Conservation (phyloP, 1,140 invertebrate genomes). For the Phenacoccus solenopsis region DNA sequence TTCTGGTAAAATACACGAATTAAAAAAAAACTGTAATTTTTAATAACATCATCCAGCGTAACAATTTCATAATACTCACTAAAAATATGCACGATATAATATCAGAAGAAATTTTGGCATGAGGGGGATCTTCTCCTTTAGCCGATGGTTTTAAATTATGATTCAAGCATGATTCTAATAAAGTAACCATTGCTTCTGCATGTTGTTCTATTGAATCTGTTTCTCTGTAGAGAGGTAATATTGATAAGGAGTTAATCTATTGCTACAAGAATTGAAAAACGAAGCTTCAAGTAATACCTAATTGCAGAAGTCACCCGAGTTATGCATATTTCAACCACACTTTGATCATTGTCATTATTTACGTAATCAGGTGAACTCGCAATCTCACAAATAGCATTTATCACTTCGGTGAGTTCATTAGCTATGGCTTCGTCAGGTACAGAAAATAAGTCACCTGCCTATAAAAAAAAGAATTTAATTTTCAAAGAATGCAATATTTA, state of each 20-base stretch:
- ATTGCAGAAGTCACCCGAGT: constrained; percentile 77
- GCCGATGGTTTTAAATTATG: constrained; percentile 72
- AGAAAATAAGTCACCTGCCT: constrained; percentile 80
- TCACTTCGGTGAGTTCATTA: constrained; percentile 68
- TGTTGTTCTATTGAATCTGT: constrained; percentile 76
- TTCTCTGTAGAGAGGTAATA: constrained; percentile 44
- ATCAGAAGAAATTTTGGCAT: constrained; percentile 90
- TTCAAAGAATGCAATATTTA: no score
- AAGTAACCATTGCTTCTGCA: constrained; percentile 60
- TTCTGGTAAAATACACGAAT: constrained; percentile 44
- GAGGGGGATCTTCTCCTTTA: constrained; percentile 75
- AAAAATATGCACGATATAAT: constrained; percentile 86
- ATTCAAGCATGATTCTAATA: constrained; percentile 74
- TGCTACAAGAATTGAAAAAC: background rate
- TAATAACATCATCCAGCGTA: no score
- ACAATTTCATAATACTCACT: constrained; percentile 47
- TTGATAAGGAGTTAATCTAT: background rate
- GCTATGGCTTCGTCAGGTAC: constrained; percentile 73
- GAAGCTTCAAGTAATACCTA: constrained; percentile 34
- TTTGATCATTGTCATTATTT: constrained; percentile 79
- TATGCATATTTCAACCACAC: constrained; percentile 84
- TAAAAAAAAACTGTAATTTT: constrained; percentile 15
- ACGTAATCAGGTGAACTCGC: constrained; percentile 66
- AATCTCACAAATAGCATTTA: constrained; percentile 62
- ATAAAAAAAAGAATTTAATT: constrained; percentile 24